Conservation (phyloP, 2,888 invertebrate genomes). For the Latheticus oryzae region DNA sequence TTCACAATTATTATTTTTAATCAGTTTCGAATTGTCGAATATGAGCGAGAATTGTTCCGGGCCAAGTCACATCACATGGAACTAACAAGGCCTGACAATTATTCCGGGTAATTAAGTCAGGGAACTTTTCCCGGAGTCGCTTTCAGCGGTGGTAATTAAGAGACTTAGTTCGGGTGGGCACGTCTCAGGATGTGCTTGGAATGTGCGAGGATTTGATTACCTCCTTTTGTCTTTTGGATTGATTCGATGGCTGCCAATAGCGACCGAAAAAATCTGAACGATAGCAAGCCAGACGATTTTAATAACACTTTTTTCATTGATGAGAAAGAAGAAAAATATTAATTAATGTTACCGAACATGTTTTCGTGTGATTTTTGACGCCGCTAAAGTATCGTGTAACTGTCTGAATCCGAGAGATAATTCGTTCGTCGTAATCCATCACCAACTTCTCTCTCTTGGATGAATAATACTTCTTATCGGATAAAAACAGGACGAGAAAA, state of each 20-base stretch:
- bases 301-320: no score
- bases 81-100: constrained; percentile 67
- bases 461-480: constrained; percentile 45
- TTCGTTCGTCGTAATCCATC: constrained; percentile 42
- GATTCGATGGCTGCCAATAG: constrained; percentile 42
- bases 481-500: constrained; percentile 45
- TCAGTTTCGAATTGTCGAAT: constrained; percentile 29
- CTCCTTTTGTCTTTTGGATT: constrained; percentile 55
- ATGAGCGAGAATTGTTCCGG: constrained; percentile 37
- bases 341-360: no score
- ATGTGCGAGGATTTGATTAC: constrained; percentile 58
- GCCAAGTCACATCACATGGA: constrained; percentile 55
- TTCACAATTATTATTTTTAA: constrained; percentile 17
- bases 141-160: constrained; percentile 68
- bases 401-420: constrained; percentile 30
- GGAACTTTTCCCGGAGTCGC: constrained; percentile 67
- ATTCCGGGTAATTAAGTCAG: constrained; percentile 73
- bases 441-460: constrained; percentile 28
- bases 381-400: constrained; percentile 24
- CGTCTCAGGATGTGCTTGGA: constrained; percentile 59
- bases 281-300: no score
- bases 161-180: constrained; percentile 65
- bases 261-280: no score
- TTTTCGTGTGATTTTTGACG: constrained; percentile 17
- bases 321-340: no score